Base-by-base conservation (phyloP, 2,797 vertebrate genomes). In the Sardinella longiceps region DNA sequence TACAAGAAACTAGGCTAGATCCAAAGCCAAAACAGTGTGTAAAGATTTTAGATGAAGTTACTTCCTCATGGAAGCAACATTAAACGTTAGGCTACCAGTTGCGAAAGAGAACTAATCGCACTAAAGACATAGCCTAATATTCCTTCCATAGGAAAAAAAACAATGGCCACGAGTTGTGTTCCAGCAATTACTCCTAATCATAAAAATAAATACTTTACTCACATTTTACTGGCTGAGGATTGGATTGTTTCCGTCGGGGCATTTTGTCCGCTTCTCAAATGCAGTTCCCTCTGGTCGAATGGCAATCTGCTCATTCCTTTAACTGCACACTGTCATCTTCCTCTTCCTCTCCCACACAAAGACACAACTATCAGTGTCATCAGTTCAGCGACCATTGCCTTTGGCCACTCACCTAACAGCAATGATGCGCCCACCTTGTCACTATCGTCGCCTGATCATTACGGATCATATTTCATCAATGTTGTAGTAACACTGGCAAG, bases 191-290 rank as follows among this genome's bases (percentile, higher is more conserved):
- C 4, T 7, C 43, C 43, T 1, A 48, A 48, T 48, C 2, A 43
- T 23, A 20, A 20, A 77, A 77, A 33, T 10, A 10, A 60, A 6
- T 9, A n/a, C 1, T 30, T 53, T 46, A 95, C 95, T 96, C 93
- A 97, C 96, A 87, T 94, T 97, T 97, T 84, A 97, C 96, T 80
- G 97, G 97, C 91, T 97, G 96, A 0, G 97, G 97, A 92, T 97
- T 96, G 84, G 96, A 96, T 48, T 97, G 97, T 90, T 97, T 97
- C 87, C 97, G 95, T 91, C 97, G 95, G 90, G 97, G 97, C 97
- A 97, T 97, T 87, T 84, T 94, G 85, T 88, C 88, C 56, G 90
- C 88, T 90, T 80, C 88, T 51, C 88, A 85, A 89, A 83, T 89
- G 81, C 85, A 87, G 85, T 85, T 87, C 85, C 83, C 88, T 91